Conservation (phyloP, 2,888 invertebrate genomes). For the Noctua janthina region DNA sequence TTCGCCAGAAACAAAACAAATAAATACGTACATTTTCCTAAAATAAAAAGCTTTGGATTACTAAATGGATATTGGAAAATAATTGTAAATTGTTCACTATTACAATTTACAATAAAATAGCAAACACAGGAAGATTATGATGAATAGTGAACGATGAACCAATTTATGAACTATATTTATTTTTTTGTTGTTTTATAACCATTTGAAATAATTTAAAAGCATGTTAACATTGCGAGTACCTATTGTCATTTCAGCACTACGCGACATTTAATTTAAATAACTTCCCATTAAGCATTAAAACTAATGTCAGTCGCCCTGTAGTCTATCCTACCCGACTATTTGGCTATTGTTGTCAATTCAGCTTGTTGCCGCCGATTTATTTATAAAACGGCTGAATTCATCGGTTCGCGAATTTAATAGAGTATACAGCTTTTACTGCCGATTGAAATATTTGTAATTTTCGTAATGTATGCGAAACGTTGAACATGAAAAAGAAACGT, state of each 20-base stretch:
- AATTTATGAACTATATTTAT: neutral
- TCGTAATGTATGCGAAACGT: constrained; percentile 36
- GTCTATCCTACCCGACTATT: constrained; percentile 28
- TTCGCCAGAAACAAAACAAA: neutral
- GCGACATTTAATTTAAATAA: constrained; percentile 26
- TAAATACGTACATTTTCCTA: neutral
- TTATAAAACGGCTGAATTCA: constrained; percentile 45
- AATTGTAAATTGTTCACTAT: neutral
- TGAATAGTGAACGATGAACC: neutral
- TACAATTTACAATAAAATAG: neutral
- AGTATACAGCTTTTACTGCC: constrained; percentile 23
- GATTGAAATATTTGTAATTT: constrained; percentile 51
- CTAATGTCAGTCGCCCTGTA: constrained; percentile 18
- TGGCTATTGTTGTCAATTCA: constrained; percentile 42
- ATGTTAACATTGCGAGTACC: neutral
- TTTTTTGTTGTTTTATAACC: neutral
- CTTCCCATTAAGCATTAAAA: constrained; percentile 20
- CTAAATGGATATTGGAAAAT: neutral
- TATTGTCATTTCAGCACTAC: neutral
- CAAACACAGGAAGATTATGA: no score
- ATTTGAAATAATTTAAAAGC: neutral
- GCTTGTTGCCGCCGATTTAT: constrained; percentile 41
- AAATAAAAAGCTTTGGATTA: neutral
- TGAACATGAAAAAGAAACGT: constrained; percentile 16
- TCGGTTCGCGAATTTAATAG: constrained; percentile 31